These are phyloP conservation scores for Harpalus rubripes DNA, from an alignment of 2,888 invertebrate genomes.

Conservation along the genomic window DNA sequence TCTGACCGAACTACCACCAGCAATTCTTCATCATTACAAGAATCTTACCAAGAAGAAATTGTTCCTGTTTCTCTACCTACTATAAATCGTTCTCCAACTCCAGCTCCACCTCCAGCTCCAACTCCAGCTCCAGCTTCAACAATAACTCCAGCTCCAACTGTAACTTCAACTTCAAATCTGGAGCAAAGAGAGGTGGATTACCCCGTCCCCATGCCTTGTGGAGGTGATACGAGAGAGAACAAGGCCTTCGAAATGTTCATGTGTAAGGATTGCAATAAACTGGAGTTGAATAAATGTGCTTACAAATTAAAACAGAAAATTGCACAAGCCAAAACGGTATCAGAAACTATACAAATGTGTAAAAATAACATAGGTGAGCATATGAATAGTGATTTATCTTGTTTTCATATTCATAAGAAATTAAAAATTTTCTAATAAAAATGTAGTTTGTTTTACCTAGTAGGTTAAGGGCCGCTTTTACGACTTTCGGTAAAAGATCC, in stretches of 20 bases:
- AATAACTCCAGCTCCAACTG: background rate
- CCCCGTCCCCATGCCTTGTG: background rate
- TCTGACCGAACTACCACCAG: background rate
- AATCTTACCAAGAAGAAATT: background rate
- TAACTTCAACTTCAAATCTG: background rate
- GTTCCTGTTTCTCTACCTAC: too few species aligned
- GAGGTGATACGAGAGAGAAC: constrained; percentile 56
- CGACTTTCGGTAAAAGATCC: too few species aligned
- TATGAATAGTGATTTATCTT: background rate
- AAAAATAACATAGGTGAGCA: constrained; percentile 72
- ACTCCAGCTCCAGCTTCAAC: background rate
- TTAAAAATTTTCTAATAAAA: too few species aligned
- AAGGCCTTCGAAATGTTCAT: constrained; percentile 68
- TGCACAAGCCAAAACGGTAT: constrained; percentile 71
- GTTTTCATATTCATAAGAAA: background rate
- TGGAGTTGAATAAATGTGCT: constrained; percentile 68
- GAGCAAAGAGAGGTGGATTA: background rate
- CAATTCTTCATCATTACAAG: background rate
- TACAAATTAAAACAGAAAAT: constrained; percentile 71
- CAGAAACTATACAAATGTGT: constrained; percentile 72
- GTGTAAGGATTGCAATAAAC: constrained; percentile 64
- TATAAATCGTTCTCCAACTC: background rate
- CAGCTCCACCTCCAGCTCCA: background rate
- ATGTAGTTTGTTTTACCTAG: too few species aligned
- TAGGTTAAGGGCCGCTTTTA: background rate